Conservation (phyloP, 2,113 vertebrate species). For the Mugil cephalus region DNA sequence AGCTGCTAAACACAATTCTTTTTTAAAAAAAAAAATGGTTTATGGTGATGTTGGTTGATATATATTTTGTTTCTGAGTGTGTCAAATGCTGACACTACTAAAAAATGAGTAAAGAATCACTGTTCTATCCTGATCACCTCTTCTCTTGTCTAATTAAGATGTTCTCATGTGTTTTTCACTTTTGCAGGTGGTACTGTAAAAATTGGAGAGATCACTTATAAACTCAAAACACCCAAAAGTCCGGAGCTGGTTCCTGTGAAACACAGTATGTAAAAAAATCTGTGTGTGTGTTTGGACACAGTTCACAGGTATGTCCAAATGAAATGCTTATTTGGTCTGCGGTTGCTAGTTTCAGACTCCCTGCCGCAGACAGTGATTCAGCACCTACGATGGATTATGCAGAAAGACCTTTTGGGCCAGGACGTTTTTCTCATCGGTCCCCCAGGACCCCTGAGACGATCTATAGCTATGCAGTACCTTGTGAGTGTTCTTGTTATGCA, state of each 20-base stretch:
- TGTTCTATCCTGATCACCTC: not conserved
- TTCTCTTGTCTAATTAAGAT: not conserved
- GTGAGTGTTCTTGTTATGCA: constrained; percentile 73
- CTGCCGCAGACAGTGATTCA: constrained; percentile 89
- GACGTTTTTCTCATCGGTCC: constrained; percentile 97
- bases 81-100: too few species aligned
- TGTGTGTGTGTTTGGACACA: not conserved
- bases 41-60: too few species aligned
- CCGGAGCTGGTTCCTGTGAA: constrained; percentile 95
- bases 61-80: too few species aligned
- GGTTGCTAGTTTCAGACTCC: constrained; percentile 87
- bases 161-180: too few species aligned
- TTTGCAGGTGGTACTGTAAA: constrained; percentile 91
- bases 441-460: constrained; percentile 93
- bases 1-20: too few species aligned
- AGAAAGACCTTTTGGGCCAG: constrained; percentile 97
- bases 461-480: constrained; percentile 98
- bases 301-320: not conserved
- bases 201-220: constrained; percentile 94
- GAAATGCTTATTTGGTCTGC: not conserved
- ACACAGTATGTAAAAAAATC: constrained; percentile 87
- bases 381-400: constrained; percentile 98
- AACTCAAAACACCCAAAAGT: constrained; percentile 89
- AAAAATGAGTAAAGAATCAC: too few species aligned
- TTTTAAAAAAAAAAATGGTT: too few species aligned